Base-by-base conservation (phyloP, 2,113 vertebrate genomes). In the Alaudala cheleensis region DNA sequence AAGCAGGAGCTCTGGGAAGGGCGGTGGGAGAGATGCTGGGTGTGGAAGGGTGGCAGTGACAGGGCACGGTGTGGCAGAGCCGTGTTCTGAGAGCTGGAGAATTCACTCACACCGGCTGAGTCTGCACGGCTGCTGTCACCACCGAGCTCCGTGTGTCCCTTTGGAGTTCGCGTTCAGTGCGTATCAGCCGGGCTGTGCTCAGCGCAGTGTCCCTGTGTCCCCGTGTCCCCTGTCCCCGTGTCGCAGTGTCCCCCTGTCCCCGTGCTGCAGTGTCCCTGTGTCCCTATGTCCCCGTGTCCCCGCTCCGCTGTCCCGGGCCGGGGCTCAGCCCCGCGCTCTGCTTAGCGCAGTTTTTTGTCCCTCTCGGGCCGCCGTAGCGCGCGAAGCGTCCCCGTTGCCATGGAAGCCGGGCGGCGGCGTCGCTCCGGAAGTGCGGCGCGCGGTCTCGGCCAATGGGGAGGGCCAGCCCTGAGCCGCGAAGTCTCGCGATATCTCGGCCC, bases 401-500 rank as follows among this genome's bases (percentile, higher is more conserved):
- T 71, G 17, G 93, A 14, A 77, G 66, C 90, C 4, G 19, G 9
- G 14, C 4, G 0, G 49, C 0, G 5, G 23, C 26, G 78, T 56
- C 74, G 66, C 70, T 22, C 83, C 61, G 70, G 91, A 91, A 82
- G 86, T 14, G 45, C 53, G 61, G 1, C 2, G 0, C 2, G 12
- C 7, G 7, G 10, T 11, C 8, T 29, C 31, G 7, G 23, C 94
- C 92, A 92, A 94, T 92, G 45, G 42, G n/a, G 6, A n/a, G 1
- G 9, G 4, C 3, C 8, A 0, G 10, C 1, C 20, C 4, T 0
- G 12, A 19, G 9, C 1, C 24, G 12, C 6, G 4, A 8, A 24
- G 2, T 96, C 93, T 98, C 98, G 97, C 98, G 98, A 98, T 88
- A 96, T 57, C 4, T 8, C n/a, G n/a, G n/a, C n/a, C n/a, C n/a